phyloP scores from a whole-genome alignment of 1,140 invertebrate species.

The Zaprionus davidi region DNA sequence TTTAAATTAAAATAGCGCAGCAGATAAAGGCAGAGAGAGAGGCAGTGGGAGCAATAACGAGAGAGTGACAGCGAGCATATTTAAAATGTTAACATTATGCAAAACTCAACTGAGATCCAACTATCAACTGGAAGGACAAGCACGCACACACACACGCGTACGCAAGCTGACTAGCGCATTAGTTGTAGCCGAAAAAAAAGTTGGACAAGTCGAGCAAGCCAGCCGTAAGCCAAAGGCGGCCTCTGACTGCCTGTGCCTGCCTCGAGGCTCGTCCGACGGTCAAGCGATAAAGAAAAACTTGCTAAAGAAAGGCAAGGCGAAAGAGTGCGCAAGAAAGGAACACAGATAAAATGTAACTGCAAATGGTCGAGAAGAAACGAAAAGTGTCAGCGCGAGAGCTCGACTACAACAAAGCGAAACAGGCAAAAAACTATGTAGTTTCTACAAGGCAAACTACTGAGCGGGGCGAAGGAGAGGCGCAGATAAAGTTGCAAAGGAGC shows the following conservation, averaged over 20 bases:
- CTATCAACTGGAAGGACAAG: conserved; percentile 38
- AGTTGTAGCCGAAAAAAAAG: conserved; percentile 30
- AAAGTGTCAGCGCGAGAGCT: conserved; percentile 68
- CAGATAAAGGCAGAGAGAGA: neutral
- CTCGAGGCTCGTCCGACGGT: conserved; percentile 56
- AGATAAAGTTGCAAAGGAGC: conserved; percentile 39
- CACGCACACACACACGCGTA: conserved; percentile 24
- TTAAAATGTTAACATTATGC: conserved; percentile 38
- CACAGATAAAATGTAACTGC: conserved; percentile 67
- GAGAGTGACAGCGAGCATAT: conserved; percentile 3
- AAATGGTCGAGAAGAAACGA: conserved; percentile 59
- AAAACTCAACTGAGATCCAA: conserved; percentile 63
- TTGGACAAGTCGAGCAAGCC: conserved; percentile 4
- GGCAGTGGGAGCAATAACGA: neutral
- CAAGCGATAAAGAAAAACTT: conserved; percentile 63
- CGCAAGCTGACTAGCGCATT: conserved; percentile 3
- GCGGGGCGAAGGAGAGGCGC: conserved; percentile 5
- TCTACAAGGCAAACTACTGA: conserved; percentile 40
- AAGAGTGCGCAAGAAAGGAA: conserved; percentile 11
- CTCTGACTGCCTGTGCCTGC: neutral
- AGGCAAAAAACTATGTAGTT: conserved; percentile 48
- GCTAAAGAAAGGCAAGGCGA: conserved; percentile 32
- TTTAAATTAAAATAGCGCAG: conserved; percentile 56
- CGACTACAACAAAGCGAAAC: conserved; percentile 34
- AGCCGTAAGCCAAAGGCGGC: conserved; percentile 10